A percentile compares a stretch with the other conserved stretches of the same genome.
phyloP scores from a whole-genome alignment of 2,888 invertebrate genomes.

The Synanthedon vespiformis region DNA sequence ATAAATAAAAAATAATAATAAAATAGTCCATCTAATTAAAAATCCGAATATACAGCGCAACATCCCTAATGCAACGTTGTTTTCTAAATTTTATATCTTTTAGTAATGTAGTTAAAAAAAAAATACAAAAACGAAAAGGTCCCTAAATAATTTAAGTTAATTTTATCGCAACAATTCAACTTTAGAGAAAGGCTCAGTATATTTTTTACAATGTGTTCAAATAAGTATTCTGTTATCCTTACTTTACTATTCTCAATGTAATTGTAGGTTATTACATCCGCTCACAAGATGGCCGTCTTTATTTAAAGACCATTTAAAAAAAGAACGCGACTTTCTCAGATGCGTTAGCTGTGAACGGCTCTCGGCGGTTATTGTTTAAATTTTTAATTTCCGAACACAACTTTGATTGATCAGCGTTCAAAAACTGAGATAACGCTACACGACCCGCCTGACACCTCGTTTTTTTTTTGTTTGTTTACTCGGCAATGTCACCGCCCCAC shows the following conservation, averaged over 20 bases:
- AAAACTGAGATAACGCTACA: slow-evolving; percentile 48
- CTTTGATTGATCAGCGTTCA: slow-evolving; percentile 55
- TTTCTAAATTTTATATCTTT: too few relatives aligned
- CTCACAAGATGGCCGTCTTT: neutral
- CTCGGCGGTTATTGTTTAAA: slow-evolving; percentile 40
- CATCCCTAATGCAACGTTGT: too few relatives aligned
- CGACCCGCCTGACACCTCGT: slow-evolving; percentile 40
- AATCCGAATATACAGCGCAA: too few relatives aligned
- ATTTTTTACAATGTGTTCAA: too few relatives aligned
- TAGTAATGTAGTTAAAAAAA: too few relatives aligned
- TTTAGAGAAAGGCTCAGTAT: too few relatives aligned
- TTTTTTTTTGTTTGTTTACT: slow-evolving; percentile 21
- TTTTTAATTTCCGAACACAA: slow-evolving; percentile 39
- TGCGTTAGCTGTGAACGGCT: slow-evolving; percentile 2
- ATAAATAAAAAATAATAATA: too few relatives aligned
- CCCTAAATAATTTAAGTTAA: too few relatives aligned
- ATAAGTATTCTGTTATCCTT: neutral
- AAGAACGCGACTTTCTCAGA: slow-evolving; percentile 8
- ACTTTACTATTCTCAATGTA: neutral
- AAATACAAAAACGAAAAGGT: too few relatives aligned
- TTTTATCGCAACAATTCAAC: too few relatives aligned
- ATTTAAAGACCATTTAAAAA: neutral
- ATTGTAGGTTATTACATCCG: neutral
- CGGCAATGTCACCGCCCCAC: slow-evolving; percentile 40
- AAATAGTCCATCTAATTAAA: too few relatives aligned